Evolutionary conservation across 2,888 invertebrate genomes (phyloP).

Genomic region (Neria commutata): DNA sequence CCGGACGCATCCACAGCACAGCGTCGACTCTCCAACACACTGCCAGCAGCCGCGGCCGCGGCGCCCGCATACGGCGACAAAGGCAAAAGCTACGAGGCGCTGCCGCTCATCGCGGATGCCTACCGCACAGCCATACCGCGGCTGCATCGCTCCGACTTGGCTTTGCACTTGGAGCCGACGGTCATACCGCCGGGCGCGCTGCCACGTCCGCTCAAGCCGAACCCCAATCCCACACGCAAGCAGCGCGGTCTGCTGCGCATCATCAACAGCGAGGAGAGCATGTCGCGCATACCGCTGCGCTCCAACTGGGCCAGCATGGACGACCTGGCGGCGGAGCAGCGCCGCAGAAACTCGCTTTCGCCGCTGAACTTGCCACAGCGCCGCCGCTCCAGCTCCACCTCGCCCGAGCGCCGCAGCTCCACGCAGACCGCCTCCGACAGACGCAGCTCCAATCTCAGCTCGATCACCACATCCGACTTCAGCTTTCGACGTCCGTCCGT

Average conservation of each 20-base stretch:
- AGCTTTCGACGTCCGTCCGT: slow-evolving; percentile 55
- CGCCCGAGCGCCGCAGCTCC: slow-evolving; percentile 58
- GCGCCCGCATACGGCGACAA: slow-evolving; percentile 33
- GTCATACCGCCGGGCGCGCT: slow-evolving; percentile 48
- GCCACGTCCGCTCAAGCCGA: slow-evolving; percentile 48
- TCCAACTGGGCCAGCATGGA: slow-evolving; percentile 58
- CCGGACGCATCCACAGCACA: slow-evolving; percentile 22
- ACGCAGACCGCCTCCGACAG: slow-evolving; percentile 58
- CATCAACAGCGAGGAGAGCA: slow-evolving; percentile 47
- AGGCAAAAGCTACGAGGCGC: slow-evolving; percentile 51
- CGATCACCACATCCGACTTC: slow-evolving; percentile 58
- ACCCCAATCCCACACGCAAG: slow-evolving; percentile 58
- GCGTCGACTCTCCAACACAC: slow-evolving; percentile 27
- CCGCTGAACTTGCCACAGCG: slow-evolving; percentile 35
- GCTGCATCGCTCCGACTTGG: slow-evolving; percentile 48
- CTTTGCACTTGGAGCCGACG: slow-evolving; percentile 42
- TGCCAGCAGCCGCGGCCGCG: slow-evolving; percentile 7
- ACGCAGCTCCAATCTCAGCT: slow-evolving; percentile 58
- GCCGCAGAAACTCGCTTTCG: slow-evolving; percentile 33
- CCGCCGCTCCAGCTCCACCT: slow-evolving; percentile 56
- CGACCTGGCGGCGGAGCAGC: slow-evolving; percentile 42
- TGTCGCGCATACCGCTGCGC: slow-evolving; percentile 46
- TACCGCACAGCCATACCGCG: slow-evolving; percentile 52
- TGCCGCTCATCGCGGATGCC: slow-evolving; percentile 53
- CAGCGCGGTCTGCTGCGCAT: slow-evolving; percentile 57